Percentiles rank a stretch among this genome's conserved stretches.
Conservation (phyloP, 2,888 invertebrate genomes). For the Blastobasis lacticolella region DNA sequence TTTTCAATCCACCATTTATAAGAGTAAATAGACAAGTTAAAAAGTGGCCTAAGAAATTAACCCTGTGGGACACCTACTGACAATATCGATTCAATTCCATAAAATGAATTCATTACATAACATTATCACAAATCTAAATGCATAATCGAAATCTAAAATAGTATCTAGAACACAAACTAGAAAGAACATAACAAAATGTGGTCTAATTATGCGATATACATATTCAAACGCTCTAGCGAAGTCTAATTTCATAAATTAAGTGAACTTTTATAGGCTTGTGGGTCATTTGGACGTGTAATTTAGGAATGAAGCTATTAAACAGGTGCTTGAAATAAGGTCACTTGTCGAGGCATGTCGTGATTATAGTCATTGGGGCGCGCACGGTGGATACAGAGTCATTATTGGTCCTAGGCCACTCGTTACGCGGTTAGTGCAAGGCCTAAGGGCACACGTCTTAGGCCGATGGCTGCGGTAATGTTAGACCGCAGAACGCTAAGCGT, state of each 20-base stretch:
- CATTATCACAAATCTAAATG: too few species aligned
- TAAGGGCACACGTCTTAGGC: background rate
- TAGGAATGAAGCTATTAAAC: slow-evolving; percentile 15
- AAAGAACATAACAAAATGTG: too few species aligned
- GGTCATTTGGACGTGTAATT: slow-evolving; percentile 2
- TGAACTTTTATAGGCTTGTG: slow-evolving; percentile 2
- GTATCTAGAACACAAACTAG: too few species aligned
- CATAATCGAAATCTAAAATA: too few species aligned
- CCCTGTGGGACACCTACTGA: background rate
- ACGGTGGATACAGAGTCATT: slow-evolving; percentile 4
- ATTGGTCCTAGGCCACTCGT: background rate
- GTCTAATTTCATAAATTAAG: slow-evolving; percentile 1
- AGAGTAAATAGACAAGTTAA: background rate
- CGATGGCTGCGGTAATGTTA: too few species aligned
- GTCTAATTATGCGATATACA: background rate
- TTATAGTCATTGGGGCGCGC: slow-evolving; percentile 24
- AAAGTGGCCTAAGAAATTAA: background rate
- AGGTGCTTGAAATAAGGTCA: slow-evolving; percentile 31
- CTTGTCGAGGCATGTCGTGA: slow-evolving; percentile 15
- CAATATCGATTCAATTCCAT: too few species aligned
- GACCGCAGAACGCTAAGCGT: too few species aligned
- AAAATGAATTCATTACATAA: too few species aligned
- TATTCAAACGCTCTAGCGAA: slow-evolving; percentile 3
- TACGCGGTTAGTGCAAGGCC: slow-evolving; percentile 1
- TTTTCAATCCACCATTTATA: too few species aligned